Percentiles rank a stretch among this genome's conserved stretches.
Conservation (phyloP, 2,797 vertebrate genomes). For the Buphagus erythrorhynchus region DNA sequence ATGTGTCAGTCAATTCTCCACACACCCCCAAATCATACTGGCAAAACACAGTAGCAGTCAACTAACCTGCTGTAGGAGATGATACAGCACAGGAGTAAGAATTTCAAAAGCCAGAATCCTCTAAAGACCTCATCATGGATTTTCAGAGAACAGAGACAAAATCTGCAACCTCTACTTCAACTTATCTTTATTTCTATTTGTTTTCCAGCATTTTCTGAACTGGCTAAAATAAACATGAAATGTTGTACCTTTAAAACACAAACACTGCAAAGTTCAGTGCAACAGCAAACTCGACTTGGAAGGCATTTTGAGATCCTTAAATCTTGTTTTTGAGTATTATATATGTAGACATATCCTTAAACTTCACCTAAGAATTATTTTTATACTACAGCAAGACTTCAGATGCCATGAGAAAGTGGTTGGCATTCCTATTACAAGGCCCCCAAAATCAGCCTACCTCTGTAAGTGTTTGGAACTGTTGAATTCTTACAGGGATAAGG, state of each 20-base stretch:
- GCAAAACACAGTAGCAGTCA: background rate
- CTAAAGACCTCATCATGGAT: background rate
- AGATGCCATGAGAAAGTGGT: background rate
- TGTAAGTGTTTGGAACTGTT: background rate
- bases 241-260: background rate
- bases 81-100: background rate
- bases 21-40: rapidly evolving
- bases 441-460: background rate
- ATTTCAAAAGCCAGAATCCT: background rate
- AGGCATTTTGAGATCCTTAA: background rate
- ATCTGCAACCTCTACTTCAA: background rate
- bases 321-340: background rate
- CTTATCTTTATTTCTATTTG: background rate
- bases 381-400: background rate
- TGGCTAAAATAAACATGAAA: background rate
- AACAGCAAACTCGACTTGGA: background rate
- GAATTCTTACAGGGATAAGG: background rate
- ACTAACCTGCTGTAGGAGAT: background rate
- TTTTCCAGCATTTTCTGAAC: background rate
- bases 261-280: background rate
- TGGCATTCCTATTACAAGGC: background rate
- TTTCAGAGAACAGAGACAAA: background rate
- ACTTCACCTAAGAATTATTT: background rate
- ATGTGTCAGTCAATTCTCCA: background rate
- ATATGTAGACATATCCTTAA: background rate